These are phyloP conservation scores for Bambusicola thoracicus DNA, from an alignment of 2,113 vertebrate genomes.

Conservation along the genomic window DNA sequence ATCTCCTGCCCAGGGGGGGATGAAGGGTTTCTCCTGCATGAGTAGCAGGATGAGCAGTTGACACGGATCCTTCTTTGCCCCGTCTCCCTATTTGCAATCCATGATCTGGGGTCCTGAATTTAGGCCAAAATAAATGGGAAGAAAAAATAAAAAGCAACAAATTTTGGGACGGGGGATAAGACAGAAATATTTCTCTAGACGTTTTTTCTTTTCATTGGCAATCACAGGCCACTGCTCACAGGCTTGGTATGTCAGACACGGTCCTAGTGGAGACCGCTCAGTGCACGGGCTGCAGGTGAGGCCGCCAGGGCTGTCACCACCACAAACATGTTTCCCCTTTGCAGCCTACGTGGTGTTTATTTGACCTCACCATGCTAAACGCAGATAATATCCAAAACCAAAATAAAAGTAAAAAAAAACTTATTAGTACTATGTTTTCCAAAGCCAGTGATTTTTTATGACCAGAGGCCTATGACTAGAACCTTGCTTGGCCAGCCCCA, in stretches of 20 bases:
- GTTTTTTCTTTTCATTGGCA: constrained; percentile 35
- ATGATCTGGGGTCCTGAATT: not conserved
- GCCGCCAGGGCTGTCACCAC: not conserved
- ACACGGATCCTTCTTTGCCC: not conserved
- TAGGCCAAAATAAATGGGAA: not conserved
- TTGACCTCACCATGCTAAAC: not conserved
- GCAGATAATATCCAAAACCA: not conserved
- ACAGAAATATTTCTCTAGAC: not conserved
- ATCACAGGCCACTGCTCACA: not conserved
- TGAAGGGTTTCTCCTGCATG: not conserved
- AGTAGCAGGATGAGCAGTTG: not conserved
- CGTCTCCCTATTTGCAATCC: not conserved
- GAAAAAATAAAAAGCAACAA: not conserved
- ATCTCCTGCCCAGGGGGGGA: not conserved
- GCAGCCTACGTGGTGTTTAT: not conserved
- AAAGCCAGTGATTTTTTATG: not conserved
- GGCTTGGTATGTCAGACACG: not conserved
- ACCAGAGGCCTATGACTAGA: not conserved
- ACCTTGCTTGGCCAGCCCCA: not conserved
- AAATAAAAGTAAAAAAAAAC: not conserved
- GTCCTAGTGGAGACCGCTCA: not conserved
- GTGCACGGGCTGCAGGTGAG: constrained; percentile 23
- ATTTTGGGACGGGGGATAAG: not conserved
- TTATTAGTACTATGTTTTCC: not conserved
- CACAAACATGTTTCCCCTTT: not conserved